Evolutionary conservation across 2,113 vertebrate species (phyloP).

Genomic region (Thermophis baileyi): DNA sequence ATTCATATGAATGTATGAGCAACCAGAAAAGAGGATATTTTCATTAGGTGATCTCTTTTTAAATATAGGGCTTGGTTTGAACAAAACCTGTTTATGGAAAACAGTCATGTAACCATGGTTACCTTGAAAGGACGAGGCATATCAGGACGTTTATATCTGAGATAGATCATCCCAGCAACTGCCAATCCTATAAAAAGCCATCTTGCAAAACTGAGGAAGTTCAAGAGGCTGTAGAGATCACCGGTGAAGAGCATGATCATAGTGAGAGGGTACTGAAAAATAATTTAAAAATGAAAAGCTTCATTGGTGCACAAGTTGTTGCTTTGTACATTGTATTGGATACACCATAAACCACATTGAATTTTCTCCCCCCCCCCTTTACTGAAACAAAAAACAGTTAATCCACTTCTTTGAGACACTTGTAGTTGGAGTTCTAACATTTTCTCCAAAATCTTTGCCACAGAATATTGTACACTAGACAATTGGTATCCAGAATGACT

Average conservation of each 20-base stretch:
- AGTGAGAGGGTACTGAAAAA: constrained; percentile 85
- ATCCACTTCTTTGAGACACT: neutral
- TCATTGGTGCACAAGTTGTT: constrained; percentile 16
- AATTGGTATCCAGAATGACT: neutral
- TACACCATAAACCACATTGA: neutral
- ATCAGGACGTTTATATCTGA: constrained; percentile 87
- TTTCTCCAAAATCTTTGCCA: neutral
- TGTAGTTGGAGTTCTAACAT: neutral
- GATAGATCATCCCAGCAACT: constrained; percentile 90
- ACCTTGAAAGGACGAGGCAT: constrained; percentile 97
- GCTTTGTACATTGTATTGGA: neutral
- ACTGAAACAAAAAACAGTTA: neutral
- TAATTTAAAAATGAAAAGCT: constrained; percentile 35
- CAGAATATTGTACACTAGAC: neutral
- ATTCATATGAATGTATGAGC: neutral
- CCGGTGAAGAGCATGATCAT: constrained; percentile 89
- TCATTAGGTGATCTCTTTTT: neutral
- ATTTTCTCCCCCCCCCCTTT: neutral
- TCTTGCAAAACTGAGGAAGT: constrained; percentile 95
- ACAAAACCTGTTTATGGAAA: constrained; percentile 58
- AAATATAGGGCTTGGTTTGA: constrained; percentile 8
- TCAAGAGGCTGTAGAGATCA: constrained; percentile 92
- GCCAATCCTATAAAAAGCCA: constrained; percentile 95
- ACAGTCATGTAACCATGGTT: constrained; percentile 51
- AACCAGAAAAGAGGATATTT: neutral